Evolutionary conservation across 2,888 invertebrate species (phyloP).

Genomic region (Chorisops tibialis): DNA sequence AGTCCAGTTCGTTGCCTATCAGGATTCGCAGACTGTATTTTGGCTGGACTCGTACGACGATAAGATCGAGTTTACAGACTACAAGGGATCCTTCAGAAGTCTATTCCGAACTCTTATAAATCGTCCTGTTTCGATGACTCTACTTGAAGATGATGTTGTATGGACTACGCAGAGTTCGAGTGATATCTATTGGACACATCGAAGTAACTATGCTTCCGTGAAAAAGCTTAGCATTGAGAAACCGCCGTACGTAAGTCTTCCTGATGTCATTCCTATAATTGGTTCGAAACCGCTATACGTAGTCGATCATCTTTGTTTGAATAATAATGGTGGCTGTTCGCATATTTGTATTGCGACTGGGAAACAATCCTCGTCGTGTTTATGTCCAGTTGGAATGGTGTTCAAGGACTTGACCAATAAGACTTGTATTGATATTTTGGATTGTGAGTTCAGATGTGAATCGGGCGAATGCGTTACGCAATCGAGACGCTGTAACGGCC

Average conservation of each 20-base stretch:
- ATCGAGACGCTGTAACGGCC: constrained; percentile 57
- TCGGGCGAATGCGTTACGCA: constrained; percentile 58
- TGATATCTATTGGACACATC: constrained; percentile 61
- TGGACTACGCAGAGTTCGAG: constrained; percentile 63
- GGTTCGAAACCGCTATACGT: constrained; percentile 25
- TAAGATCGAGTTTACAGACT: constrained; percentile 62
- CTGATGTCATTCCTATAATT: constrained; percentile 25
- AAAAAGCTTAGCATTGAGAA: constrained; percentile 45
- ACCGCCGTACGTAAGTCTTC: constrained; percentile 39
- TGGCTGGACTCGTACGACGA: constrained; percentile 67
- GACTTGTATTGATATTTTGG: constrained; percentile 57
- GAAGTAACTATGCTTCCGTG: constrained; percentile 47
- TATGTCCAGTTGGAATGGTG: constrained; percentile 67
- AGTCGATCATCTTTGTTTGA: constrained; percentile 58
- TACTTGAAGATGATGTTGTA: constrained; percentile 64
- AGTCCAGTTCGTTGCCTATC: constrained; percentile 54
- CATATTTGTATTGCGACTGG: constrained; percentile 66
- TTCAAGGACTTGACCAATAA: constrained; percentile 52
- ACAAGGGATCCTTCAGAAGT: constrained; percentile 57
- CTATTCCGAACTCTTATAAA: constrained; percentile 52
- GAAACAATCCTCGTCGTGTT: constrained; percentile 48
- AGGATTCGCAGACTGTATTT: constrained; percentile 59
- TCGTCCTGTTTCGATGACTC: constrained; percentile 58
- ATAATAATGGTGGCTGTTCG: constrained; percentile 64
- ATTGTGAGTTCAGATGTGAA: constrained; percentile 56